Evolutionary conservation across 2,888 invertebrate species (phyloP).

Genomic region (Ephialtes manifestator): DNA sequence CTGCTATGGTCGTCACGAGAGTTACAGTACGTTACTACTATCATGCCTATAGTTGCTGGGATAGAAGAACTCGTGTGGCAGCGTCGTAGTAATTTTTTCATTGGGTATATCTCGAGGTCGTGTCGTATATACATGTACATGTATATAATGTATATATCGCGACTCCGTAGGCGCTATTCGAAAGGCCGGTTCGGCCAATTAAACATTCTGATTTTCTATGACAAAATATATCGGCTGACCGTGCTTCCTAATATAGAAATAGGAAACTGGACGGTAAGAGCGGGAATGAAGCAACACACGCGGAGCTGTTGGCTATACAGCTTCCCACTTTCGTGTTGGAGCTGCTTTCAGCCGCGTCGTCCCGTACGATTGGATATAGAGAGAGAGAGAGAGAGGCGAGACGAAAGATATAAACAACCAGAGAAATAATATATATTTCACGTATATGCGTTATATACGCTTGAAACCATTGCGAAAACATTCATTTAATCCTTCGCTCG

Average conservation of each 20-base stretch:
- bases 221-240: constrained; percentile 68
- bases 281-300: constrained; percentile 65
- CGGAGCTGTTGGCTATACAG: constrained; percentile 1
- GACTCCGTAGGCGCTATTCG: constrained; percentile 68
- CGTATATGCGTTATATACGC: neutral
- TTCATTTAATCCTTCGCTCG: neutral
- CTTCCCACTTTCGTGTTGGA: constrained; percentile 64
- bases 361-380: constrained; percentile 12
- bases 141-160: neutral
- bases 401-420: constrained; percentile 18
- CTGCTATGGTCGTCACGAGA: neutral
- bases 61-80: constrained; percentile 19
- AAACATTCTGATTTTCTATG: constrained; percentile 69
- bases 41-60: neutral
- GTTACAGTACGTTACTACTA: neutral
- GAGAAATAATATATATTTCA: neutral
- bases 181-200: constrained; percentile 67
- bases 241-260: constrained; percentile 72
- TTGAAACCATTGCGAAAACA: constrained; percentile 9
- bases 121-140: neutral
- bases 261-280: constrained; percentile 69
- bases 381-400: neutral
- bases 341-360: constrained; percentile 46
- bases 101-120: constrained; percentile 48
- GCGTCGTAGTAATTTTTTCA: constrained; percentile 50